phyloP scores from a whole-genome alignment of 2,113 vertebrate genomes.

The Apaloderma vittatum region DNA sequence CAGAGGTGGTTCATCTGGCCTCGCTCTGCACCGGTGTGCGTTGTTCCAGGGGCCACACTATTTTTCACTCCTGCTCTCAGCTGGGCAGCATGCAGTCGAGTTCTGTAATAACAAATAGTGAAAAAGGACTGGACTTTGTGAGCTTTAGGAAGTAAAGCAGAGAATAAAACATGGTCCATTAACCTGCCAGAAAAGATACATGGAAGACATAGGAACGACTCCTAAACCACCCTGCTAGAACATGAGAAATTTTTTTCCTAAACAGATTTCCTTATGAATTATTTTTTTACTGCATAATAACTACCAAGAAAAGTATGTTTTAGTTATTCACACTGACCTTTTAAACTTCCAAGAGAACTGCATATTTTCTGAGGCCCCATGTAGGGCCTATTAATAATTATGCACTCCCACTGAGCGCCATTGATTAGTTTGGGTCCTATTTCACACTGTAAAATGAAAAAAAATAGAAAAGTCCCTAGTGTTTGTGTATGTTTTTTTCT shows the following conservation, averaged over 20 bases:
- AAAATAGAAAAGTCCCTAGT: conserved; percentile 35
- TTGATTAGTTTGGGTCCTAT: conserved; percentile 76
- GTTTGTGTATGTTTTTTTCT: conserved; percentile 60
- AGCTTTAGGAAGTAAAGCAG: conserved; percentile 49
- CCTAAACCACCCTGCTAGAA: conserved; percentile 51
- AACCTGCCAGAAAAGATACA: conserved; percentile 62
- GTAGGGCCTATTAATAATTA: conserved; percentile 83
- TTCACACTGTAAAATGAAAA: conserved; percentile 73
- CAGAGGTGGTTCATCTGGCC: not conserved
- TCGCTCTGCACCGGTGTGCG: not conserved
- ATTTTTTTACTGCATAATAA: conserved; percentile 73
- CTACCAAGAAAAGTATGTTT: conserved; percentile 80
- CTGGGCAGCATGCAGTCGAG: not conserved
- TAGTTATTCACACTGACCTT: conserved; percentile 81
- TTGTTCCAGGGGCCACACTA: not conserved
- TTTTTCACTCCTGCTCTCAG: not conserved
- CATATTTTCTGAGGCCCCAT: conserved; percentile 78
- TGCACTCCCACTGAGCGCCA: conserved; percentile 77
- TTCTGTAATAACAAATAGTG: conserved; percentile 25
- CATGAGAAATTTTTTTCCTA: conserved; percentile 21
- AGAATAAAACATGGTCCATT: conserved; percentile 57
- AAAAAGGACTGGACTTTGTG: conserved; percentile 32
- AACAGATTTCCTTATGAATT: conserved; percentile 72
- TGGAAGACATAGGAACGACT: conserved; percentile 33
- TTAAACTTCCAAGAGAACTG: conserved; percentile 79